Conservation (phyloP, 35 echinoderm and acorn worm species). For the Holothuria glaberrima region DNA sequence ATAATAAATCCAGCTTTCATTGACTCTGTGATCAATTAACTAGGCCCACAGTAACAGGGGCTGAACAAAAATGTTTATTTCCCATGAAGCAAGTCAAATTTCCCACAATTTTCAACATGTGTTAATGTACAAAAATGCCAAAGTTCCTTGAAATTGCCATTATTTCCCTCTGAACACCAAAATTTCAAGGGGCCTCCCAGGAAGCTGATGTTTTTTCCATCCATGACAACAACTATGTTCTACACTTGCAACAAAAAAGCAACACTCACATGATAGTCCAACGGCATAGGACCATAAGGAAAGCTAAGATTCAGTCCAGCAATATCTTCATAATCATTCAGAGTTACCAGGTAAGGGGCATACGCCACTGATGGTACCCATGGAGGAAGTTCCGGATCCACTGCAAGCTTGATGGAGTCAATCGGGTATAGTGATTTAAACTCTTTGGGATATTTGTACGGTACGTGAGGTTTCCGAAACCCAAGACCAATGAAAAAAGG, state of each 20-base stretch:
- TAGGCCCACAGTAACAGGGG: too few relatives aligned
- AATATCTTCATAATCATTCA: slow-evolving; percentile 79
- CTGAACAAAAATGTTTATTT: too few relatives aligned
- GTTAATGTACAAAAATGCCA: too few relatives aligned
- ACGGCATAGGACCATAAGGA: slow-evolving; percentile 86
- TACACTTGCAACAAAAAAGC: too few relatives aligned
- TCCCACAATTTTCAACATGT: too few relatives aligned
- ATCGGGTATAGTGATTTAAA: slow-evolving; percentile 70
- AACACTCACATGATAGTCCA: slow-evolving; percentile 83
- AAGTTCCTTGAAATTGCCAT: too few relatives aligned
- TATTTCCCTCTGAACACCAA: too few relatives aligned
- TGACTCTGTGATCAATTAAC: too few relatives aligned
- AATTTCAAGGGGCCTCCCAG: too few relatives aligned
- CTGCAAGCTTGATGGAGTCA: slow-evolving; percentile 61
- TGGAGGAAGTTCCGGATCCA: slow-evolving; percentile 43
- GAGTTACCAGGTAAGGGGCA: slow-evolving; percentile 65
- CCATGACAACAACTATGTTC: neutral
- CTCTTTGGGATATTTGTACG: slow-evolving; percentile 82
- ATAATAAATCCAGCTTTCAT: too few relatives aligned
- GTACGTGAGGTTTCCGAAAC: slow-evolving; percentile 82
- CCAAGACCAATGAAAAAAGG: slow-evolving; percentile 66
- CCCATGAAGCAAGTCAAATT: too few relatives aligned
- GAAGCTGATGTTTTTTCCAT: too few relatives aligned
- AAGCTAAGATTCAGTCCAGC: slow-evolving; percentile 75
- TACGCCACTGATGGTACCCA: slow-evolving; percentile 82